Percentiles rank a stretch among this genome's conserved stretches.
phyloP scores from a whole-genome alignment of 2,888 invertebrate genomes.

The Merodon equestris region DNA sequence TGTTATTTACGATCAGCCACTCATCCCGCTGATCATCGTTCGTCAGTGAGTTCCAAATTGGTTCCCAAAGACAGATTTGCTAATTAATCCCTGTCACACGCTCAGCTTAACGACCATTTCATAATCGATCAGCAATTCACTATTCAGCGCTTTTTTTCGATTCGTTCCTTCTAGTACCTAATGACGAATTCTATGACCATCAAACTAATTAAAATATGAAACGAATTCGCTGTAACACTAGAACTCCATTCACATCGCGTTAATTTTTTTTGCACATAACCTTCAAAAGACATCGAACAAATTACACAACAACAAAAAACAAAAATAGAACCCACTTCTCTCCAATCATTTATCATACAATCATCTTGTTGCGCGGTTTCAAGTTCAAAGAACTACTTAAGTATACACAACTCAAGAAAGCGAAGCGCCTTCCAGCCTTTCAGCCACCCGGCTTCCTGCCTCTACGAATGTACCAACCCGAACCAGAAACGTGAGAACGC shows the following conservation, averaged over 20 bases:
- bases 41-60: too few species aligned
- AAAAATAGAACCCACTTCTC: slow-evolving; percentile 17
- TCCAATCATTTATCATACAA: slow-evolving; percentile 47
- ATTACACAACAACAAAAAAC: not conserved
- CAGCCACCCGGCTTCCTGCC: not conserved
- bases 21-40: too few species aligned
- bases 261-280: too few species aligned
- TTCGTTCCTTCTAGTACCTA: too few species aligned
- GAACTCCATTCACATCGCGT: too few species aligned
- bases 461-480: not conserved
- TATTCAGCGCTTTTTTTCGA: too few species aligned
- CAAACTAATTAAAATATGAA: slow-evolving; percentile 1
- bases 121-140: too few species aligned
- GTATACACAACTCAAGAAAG: slow-evolving; percentile 33
- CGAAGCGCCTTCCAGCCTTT: slow-evolving; percentile 29
- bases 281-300: too few species aligned
- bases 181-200: not conserved
- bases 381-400: slow-evolving; percentile 64
- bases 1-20: too few species aligned
- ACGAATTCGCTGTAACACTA: not conserved
- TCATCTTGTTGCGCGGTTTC: slow-evolving; percentile 25
- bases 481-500: slow-evolving; percentile 49
- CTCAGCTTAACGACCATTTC: not conserved
- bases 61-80: too few species aligned
- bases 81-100: too few species aligned